phyloP scores from a whole-genome alignment of 2,888 invertebrate genomes.

The Drosophila flavopinicola region DNA sequence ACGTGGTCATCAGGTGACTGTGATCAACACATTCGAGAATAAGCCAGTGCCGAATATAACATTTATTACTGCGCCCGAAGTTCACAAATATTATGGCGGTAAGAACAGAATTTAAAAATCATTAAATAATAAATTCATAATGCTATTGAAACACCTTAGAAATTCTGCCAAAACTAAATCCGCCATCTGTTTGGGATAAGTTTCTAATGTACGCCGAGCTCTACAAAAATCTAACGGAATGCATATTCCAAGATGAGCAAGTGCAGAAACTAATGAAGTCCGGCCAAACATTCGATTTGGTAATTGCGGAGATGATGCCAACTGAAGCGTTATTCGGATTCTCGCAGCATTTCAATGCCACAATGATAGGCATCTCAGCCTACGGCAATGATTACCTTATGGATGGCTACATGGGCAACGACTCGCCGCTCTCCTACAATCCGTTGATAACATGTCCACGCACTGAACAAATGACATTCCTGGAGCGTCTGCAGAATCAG shows the following conservation, averaged over 20 bases:
- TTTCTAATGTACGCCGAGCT: constrained; percentile 1
- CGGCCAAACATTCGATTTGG: constrained; percentile 81
- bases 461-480: too few species aligned
- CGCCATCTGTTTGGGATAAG: too few species aligned
- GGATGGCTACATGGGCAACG: too few species aligned
- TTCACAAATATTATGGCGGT: constrained; percentile 36
- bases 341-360: constrained; percentile 73
- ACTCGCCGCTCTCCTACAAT: too few species aligned
- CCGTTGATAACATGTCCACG: too few species aligned
- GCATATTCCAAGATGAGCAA: constrained; percentile 35
- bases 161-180: too few species aligned
- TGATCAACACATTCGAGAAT: constrained; percentile 66
- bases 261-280: constrained; percentile 69
- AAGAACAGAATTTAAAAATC: not conserved
- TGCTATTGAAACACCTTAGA: constrained; percentile 27
- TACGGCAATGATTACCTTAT: constrained; percentile 67
- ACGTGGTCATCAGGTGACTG: constrained; percentile 82
- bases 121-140: too few species aligned
- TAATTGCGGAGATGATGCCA: constrained; percentile 80
- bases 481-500: too few species aligned
- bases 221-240: not conserved
- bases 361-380: constrained; percentile 62
- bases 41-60: constrained; percentile 51
- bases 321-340: constrained; percentile 80
- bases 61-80: constrained; percentile 48